These are phyloP conservation scores for Mellilla xanthometata DNA, from an alignment of 2,888 invertebrate genomes.

Conservation along the genomic window DNA sequence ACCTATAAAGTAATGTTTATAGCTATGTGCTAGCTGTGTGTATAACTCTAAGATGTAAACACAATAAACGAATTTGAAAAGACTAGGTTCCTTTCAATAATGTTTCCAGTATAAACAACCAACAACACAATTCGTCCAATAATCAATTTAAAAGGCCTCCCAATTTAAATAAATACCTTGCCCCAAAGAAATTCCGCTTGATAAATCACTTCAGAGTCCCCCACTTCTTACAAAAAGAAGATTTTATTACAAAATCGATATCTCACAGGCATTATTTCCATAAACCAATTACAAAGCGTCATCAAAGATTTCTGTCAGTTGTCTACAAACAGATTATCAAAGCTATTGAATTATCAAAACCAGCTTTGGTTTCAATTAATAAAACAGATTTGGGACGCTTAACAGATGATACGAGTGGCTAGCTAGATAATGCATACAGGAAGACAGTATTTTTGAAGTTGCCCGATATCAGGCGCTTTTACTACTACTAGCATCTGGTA, in stretches of 20 bases:
- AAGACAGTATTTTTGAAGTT: neutral
- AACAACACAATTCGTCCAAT: conserved; percentile 21
- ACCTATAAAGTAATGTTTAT: too few species aligned
- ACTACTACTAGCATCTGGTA: neutral
- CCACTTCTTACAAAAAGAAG: conserved; percentile 4
- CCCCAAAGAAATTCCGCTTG: conserved; percentile 19
- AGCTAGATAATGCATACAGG: neutral
- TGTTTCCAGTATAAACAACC: conserved; percentile 21
- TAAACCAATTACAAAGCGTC: neutral
- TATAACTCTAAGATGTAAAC: too few species aligned
- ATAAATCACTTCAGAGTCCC: conserved; percentile 22
- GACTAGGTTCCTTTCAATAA: conserved; percentile 17
- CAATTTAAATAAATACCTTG: conserved; percentile 25
- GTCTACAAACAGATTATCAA: neutral
- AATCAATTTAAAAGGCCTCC: conserved; percentile 20
- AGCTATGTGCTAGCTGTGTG: too few species aligned
- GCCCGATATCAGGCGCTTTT: neutral
- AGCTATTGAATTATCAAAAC: neutral
- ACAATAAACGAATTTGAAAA: too few species aligned
- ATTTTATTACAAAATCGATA: conserved; percentile 24
- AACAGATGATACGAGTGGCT: neutral
- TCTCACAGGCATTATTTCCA: conserved; percentile 17
- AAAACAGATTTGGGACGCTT: neutral
- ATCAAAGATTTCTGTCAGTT: conserved; percentile 8
- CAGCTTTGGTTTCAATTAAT: neutral